Evolutionary conservation across 2,797 vertebrate genomes (phyloP).

Genomic region (Leptatherina wallacei): DNA sequence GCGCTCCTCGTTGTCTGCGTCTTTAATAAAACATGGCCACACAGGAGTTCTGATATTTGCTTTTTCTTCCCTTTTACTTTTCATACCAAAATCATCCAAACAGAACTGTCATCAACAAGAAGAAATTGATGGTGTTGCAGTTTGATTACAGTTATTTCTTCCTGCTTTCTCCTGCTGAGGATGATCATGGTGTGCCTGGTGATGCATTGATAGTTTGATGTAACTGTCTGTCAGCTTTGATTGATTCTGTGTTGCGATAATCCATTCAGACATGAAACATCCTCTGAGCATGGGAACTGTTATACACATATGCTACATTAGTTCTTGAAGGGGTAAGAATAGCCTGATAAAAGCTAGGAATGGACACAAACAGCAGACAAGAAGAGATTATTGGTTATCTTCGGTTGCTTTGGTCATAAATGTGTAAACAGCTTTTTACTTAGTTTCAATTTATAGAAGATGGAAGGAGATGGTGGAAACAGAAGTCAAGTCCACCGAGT

Average conservation of each 20-base stretch:
- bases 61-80: not conserved
- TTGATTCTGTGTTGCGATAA: not conserved
- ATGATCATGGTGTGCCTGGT: not conserved
- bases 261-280: not conserved
- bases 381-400: not conserved
- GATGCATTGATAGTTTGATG: not conserved
- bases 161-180: not conserved
- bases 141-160: slow-evolving; percentile 1
- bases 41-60: slow-evolving; percentile 31
- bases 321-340: not conserved
- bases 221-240: not conserved
- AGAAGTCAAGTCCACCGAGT: not conserved
- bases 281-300: not conserved
- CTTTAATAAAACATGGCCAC: slow-evolving; percentile 16
- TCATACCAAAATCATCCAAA: not conserved
- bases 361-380: not conserved
- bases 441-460: not conserved
- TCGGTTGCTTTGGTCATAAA: not conserved
- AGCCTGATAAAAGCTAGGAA: not conserved
- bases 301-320: not conserved
- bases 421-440: not conserved
- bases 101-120: not conserved
- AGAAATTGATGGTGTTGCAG: not conserved
- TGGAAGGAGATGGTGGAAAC: not conserved
- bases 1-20: slow-evolving; percentile 6